A percentile compares a stretch with the other conserved stretches of the same genome.
Conservation (phyloP, 2,113 vertebrate species). For the Crotalus helleri region DNA sequence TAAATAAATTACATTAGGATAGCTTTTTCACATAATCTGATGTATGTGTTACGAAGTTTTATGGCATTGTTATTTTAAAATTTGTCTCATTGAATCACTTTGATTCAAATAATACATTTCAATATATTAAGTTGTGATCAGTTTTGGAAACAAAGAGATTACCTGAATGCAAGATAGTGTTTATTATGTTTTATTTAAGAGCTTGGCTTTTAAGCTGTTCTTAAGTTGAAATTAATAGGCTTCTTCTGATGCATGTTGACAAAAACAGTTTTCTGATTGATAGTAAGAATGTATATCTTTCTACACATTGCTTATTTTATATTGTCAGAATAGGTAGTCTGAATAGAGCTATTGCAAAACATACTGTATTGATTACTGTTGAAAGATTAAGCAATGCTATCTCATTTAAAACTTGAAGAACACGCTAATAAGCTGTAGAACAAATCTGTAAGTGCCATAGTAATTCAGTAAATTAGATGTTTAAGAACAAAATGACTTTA, state of each 20-base stretch:
- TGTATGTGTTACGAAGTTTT: background rate
- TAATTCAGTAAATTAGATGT: conserved; percentile 1
- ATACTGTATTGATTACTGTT: background rate
- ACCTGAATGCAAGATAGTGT: background rate
- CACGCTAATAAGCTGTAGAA: rapidly evolving
- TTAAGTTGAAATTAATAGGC: background rate
- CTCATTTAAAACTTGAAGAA: conserved; percentile 11
- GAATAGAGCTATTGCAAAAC: background rate
- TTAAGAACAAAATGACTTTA: conserved; percentile 3
- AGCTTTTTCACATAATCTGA: background rate
- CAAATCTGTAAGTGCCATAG: background rate
- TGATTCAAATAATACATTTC: conserved; percentile 4
- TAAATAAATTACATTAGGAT: background rate
- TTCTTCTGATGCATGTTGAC: conserved; percentile 1
- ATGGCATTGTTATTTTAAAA: background rate
- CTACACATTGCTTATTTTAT: conserved; percentile 3
- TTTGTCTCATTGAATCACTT: background rate
- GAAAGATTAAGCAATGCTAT: background rate
- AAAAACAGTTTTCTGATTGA: background rate
- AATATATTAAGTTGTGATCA: background rate
- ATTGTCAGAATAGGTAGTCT: background rate
- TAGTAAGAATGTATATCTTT: background rate
- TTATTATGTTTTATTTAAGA: conserved; percentile 11
- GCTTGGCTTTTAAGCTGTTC: background rate
- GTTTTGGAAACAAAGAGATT: background rate